phyloP scores from a whole-genome alignment of 2,797 vertebrate species.

The Clarias laeviceps region DNA sequence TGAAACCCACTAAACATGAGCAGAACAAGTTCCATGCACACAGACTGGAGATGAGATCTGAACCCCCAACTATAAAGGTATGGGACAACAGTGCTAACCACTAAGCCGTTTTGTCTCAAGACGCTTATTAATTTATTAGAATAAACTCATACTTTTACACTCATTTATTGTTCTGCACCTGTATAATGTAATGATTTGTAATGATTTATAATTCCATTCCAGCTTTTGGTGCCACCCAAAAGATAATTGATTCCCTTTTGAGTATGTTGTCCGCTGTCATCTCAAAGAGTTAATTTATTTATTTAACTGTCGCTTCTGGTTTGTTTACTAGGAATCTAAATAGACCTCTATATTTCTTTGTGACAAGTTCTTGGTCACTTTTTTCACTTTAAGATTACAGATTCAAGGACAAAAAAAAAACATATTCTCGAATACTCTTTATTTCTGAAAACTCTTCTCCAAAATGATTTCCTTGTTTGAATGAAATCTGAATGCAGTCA shows the following conservation, averaged over 20 bases:
- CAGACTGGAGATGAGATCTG: too few relatives aligned
- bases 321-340: background rate
- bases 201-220: background rate
- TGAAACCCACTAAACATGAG: too few relatives aligned
- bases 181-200: background rate
- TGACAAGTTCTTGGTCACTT: background rate
- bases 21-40: too few relatives aligned
- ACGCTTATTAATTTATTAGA: background rate
- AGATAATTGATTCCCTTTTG: background rate
- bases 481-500: constrained; percentile 62
- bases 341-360: background rate
- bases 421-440: background rate
- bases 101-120: background rate
- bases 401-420: background rate
- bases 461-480: constrained; percentile 52
- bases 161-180: background rate
- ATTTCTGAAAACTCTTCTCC: constrained; percentile 42
- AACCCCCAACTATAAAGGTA: too few relatives aligned
- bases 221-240: background rate
- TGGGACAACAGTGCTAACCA: too few relatives aligned
- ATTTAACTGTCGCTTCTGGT: background rate
- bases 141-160: background rate
- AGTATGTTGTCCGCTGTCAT: too few relatives aligned
- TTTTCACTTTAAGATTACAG: background rate
- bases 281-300: background rate